phyloP scores from a whole-genome alignment of 2,888 invertebrate species.

The Tenthredo distinguenda region DNA sequence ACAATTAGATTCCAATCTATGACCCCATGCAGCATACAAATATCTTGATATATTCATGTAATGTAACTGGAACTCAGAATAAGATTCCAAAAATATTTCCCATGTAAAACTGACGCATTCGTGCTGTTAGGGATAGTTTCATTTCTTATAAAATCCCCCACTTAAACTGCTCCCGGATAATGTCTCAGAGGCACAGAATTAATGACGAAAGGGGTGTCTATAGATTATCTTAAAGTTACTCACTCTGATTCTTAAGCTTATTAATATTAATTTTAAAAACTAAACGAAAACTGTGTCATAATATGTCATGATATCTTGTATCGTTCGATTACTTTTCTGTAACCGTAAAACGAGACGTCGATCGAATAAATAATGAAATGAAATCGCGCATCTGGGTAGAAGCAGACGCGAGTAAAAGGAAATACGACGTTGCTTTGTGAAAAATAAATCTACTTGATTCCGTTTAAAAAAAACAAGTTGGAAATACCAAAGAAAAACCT shows the following conservation, averaged over 20 bases:
- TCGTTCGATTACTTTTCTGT: conserved; percentile 18
- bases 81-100: background rate
- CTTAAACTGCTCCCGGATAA: background rate
- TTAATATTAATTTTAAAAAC: conserved; percentile 37
- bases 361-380: conserved; percentile 32
- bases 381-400: background rate
- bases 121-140: background rate
- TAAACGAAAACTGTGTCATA: conserved; percentile 16
- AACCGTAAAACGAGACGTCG: conserved; percentile 4
- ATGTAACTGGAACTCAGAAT: background rate
- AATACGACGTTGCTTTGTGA: background rate
- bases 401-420: background rate
- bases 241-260: conserved; percentile 38
- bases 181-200: conserved; percentile 29
- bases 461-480: background rate
- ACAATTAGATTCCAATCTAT: background rate
- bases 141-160: background rate
- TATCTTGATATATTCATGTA: background rate
- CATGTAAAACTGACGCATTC: background rate
- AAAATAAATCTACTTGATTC: background rate
- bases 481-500: background rate
- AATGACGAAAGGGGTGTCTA: conserved; percentile 8
- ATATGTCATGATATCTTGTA: conserved; percentile 9
- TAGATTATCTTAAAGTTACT: conserved; percentile 35
- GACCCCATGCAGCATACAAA: background rate